Percentiles rank a stretch among this genome's conserved stretches.
Evolutionary conservation across 1,140 invertebrate species (phyloP).

Genomic region (Trachymyrmex cornetzi): DNA sequence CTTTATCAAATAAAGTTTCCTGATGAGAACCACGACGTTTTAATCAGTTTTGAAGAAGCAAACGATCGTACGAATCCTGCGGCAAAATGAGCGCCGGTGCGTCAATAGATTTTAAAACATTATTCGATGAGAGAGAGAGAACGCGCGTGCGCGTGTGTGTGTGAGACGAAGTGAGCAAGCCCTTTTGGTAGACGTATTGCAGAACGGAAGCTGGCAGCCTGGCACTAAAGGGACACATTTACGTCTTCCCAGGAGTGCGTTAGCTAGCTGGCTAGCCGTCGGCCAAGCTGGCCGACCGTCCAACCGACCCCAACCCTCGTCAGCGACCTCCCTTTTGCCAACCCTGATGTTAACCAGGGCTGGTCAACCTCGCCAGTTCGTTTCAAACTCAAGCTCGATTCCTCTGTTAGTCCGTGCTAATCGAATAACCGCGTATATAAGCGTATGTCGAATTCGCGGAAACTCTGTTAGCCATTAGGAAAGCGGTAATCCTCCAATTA

Average conservation of each 20-base stretch:
- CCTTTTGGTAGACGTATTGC: slow-evolving; percentile 73
- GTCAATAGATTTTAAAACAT: slow-evolving; percentile 27
- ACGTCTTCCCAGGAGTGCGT: slow-evolving; percentile 82
- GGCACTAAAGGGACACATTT: slow-evolving; percentile 83
- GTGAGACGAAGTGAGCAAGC: slow-evolving; percentile 59
- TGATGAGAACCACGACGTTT: not conserved
- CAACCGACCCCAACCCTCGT: slow-evolving; percentile 18
- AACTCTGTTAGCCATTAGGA: slow-evolving; percentile 58
- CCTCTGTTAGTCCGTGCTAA: slow-evolving; percentile 70
- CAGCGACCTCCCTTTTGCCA: slow-evolving; percentile 36
- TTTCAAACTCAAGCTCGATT: slow-evolving; percentile 62
- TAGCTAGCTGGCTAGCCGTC: slow-evolving; percentile 68
- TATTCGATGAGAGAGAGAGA: not conserved
- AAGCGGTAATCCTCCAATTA: slow-evolving; percentile 62
- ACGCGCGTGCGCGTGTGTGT: not conserved
- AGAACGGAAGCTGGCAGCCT: slow-evolving; percentile 75
- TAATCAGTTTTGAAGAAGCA: slow-evolving; percentile 16
- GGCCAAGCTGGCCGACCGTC: slow-evolving; percentile 48
- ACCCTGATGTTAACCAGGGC: slow-evolving; percentile 61
- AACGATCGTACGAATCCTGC: slow-evolving; percentile 13
- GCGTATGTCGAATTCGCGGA: slow-evolving; percentile 70
- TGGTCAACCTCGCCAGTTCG: slow-evolving; percentile 52
- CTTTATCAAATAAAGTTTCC: slow-evolving; percentile 19
- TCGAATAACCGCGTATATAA: slow-evolving; percentile 68
- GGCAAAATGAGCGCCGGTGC: slow-evolving; percentile 25